Base-by-base conservation (phyloP, 2,888 invertebrate species). In the Luffia ferchaultella region DNA sequence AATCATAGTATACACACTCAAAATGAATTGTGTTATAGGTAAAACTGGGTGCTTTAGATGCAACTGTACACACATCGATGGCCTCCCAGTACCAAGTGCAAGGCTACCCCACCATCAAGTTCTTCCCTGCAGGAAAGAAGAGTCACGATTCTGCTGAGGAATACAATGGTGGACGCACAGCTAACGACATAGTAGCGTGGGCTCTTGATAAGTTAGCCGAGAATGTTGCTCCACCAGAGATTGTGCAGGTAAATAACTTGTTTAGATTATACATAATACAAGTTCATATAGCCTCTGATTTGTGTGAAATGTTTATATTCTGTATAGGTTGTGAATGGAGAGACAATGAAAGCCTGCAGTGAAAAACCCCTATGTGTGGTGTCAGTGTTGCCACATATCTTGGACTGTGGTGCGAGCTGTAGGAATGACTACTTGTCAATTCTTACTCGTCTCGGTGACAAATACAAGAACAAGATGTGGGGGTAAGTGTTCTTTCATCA, bases 21-120 rank as follows among this genome's bases (percentile, higher is more conserved):
- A n/a, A n/a, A n/a, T n/a, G n/a, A n/a, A n/a, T n/a, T n/a, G n/a
- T n/a, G n/a, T 17, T 42, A 20, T 58, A 86, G 86, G 85, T 92
- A 16, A 98, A 98, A 84, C 71, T 99, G 16, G 99, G 98, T 53
- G 97, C 98, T 2, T 72, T 99, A 0, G 99, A 99, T 83, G 97
- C 98, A 0, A 99, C 98, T 0, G 93, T 93, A 0, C 92, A 99
- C 77, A 90, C 90, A 53, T 71, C 83, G 15, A 94, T 92, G 75
- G 94, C 97, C 0, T 85, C 88, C 57, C 89, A 93, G 65, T 98
- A 93, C 74, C 90, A 90, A 59, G 92, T 98, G 30, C 90, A 92
- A 59, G 98, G 98, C 0, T 98, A 96, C 82, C 98, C 98, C 1
- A 97, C 98, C 30, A 98, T 99, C 64, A 98, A 98, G 79, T 89